Evolutionary conservation across 2,888 invertebrate genomes (phyloP), one percentile per base, ranked within the genome.

Genomic region (Drosophila algonquin): DNA sequence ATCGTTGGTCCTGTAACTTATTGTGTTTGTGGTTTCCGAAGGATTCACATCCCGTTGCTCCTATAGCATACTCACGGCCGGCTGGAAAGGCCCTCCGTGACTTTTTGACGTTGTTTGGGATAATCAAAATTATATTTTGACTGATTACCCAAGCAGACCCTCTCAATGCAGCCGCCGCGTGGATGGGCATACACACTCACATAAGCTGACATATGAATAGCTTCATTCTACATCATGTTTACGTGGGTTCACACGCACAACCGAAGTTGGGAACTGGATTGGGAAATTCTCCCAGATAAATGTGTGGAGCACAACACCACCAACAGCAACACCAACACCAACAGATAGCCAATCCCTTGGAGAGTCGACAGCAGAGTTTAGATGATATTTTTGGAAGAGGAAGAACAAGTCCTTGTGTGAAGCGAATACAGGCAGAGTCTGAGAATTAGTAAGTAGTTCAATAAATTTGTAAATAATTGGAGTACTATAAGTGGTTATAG

Each of bases 41-140:
- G 56, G 44, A 46, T 46, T 61, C 55, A 55, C 55, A 47, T 57
- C 27, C 58, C 32, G 46, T 5, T 40, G 40, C 18, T 63, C 47
- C 59, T 69, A 68, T 59, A 52, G 40, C 48, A 57, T 52, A 52
- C 81, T 77, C 80, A 68, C 64, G 67, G 53, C 65, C 59, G 70
- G 48, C 73, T 72, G 70, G 77, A 77, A 79, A 77, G 79, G 81
- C 79, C 79, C 82, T 91, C 90, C 92, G 92, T 92, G 92, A 90
- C 90, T 80, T 84, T 89, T 82, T 81, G 90, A 89, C 90, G 90
- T 82, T 81, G 88, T 90, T 89, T 90, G 91, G 90, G 92, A 91
- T 92, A 91, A 92, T 90, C 90, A 80, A 88, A 90, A 91, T 91
- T 92, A 91, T 90, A 91, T 91, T 91, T 91, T 92, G 91, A 92